Evolutionary conservation across 2,797 vertebrate genomes (phyloP).

Genomic region (Thunnus albacares): DNA sequence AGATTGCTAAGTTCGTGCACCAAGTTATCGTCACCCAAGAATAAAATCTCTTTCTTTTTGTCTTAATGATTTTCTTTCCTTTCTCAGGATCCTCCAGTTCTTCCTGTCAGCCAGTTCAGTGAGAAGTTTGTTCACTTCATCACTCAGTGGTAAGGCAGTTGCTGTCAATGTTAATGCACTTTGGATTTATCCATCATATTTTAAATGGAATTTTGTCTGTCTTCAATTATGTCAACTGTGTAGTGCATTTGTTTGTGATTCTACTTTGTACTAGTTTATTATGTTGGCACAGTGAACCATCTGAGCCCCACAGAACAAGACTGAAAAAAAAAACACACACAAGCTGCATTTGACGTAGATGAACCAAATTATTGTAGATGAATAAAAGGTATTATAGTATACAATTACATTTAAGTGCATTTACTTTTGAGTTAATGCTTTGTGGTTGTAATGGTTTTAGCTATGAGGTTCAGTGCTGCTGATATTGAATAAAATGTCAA

Average conservation of each 20-base stretch:
- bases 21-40: not conserved
- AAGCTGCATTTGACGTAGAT: slow-evolving; percentile 41
- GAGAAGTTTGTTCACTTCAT: slow-evolving; percentile 98
- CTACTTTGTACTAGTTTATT: slow-evolving; percentile 12
- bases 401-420: slow-evolving; percentile 58
- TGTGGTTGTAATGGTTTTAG: slow-evolving; percentile 50
- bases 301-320: slow-evolving; percentile 37
- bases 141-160: slow-evolving; percentile 95
- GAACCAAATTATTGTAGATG: slow-evolving; percentile 38
- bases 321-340: slow-evolving; percentile 32
- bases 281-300: slow-evolving; percentile 6
- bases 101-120: slow-evolving; percentile 96
- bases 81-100: slow-evolving; percentile 94
- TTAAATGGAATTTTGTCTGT: slow-evolving; percentile 36
- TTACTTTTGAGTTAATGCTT: slow-evolving; percentile 45
- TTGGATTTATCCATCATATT: slow-evolving; percentile 1
- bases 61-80: slow-evolving; percentile 7
- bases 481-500: slow-evolving; percentile 41
- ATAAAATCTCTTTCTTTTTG: not conserved
- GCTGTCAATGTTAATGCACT: slow-evolving; percentile 58
- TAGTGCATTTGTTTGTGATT: slow-evolving; percentile 26
- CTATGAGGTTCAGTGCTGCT: slow-evolving; percentile 24
- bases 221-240: not conserved
- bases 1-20: not conserved
- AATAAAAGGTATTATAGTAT: slow-evolving; percentile 32